Base-by-base conservation (phyloP, 2,113 vertebrate species). In the Tupaia chinensis region DNA sequence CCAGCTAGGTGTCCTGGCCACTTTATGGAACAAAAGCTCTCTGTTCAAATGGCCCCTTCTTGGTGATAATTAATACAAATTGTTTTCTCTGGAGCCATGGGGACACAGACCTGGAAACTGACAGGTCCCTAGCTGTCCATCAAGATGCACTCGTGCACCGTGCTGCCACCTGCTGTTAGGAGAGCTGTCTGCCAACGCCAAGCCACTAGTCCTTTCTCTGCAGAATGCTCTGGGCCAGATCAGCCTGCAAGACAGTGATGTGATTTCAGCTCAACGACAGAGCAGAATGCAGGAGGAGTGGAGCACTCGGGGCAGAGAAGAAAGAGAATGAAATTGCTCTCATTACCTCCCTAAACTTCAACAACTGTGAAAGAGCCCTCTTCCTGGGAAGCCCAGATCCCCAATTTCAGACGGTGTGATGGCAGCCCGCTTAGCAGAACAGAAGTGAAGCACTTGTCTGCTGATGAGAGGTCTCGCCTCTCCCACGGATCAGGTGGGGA, bases 291-390 rank as follows among this genome's bases (percentile, higher is more conserved):
- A 94, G 92, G 84, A 82, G 25, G 94, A 97, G 95, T 3, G 63
- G 87, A 87, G 87, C 76, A 96, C 96, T 97, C 96, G 80, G 94
- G 94, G 34, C n/a, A 69, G 56, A 95, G 93, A 88, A 94, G 74
- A 91, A 93, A 87, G 56, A 58, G 25, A 87, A 93, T 27, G 78
- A 93, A 96, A 92, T 93, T 44, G 56, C 93, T 93, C 15, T 95
- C 96, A 98, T 97, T 95, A 95, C 89, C 72, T 95, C 94, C 88
- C 87, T 63, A 61, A 95, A 96, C 87, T 96, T 97, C 93, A 97
- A 95, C 72, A 93, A 29, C 86, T 61, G 3, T 5, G 17, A 61
- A 79, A 96, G 93, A 85, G 94, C 93, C 44, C 96, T 97, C 91
- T 84, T 94, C 27, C 91, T 0, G 0, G 78, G 76, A 56, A 65